phyloP scores from a whole-genome alignment of 2,888 invertebrate genomes.

The Xestia c-nigrum region DNA sequence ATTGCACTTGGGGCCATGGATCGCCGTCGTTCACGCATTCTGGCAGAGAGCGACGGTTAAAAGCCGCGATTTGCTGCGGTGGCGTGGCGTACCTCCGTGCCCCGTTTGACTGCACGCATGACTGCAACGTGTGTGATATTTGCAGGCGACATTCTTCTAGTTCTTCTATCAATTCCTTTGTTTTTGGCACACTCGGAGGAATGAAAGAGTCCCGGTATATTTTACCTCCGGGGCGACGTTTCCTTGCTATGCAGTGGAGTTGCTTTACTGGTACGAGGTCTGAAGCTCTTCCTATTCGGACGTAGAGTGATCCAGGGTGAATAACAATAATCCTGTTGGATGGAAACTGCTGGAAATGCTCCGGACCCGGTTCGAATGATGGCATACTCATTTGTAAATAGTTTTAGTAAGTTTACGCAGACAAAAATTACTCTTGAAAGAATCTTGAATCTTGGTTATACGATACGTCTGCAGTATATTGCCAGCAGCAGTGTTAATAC shows the following conservation, averaged over 20 bases:
- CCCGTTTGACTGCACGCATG: conserved; percentile 96
- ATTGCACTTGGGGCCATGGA: conserved; percentile 92
- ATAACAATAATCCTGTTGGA: conserved; percentile 97
- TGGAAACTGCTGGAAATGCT: conserved; percentile 92
- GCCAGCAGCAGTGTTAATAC: neutral
- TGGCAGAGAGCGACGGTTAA: conserved; percentile 95
- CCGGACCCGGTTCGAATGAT: conserved; percentile 82
- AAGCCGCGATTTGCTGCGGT: conserved; percentile 96
- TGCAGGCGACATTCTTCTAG: conserved; percentile 96
- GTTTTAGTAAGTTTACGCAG: neutral
- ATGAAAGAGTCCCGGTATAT: conserved; percentile 92
- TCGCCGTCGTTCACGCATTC: conserved; percentile 91
- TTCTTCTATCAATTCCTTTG: conserved; percentile 93
- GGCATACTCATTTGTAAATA: conserved; percentile 80
- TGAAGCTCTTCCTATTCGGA: conserved; percentile 97
- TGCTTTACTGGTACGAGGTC: conserved; percentile 96
- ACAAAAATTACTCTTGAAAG: conserved; percentile 7
- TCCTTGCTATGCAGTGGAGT: conserved; percentile 96
- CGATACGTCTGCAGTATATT: neutral
- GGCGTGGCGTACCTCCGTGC: conserved; percentile 95
- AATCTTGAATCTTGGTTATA: no score
- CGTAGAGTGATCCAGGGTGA: conserved; percentile 97
- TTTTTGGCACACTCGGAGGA: conserved; percentile 92
- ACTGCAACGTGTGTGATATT: conserved; percentile 96
- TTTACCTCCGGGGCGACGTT: conserved; percentile 89